Evolutionary conservation across 2,797 vertebrate species (phyloP).

Genomic region (Schizopygopsis malacanthus): DNA sequence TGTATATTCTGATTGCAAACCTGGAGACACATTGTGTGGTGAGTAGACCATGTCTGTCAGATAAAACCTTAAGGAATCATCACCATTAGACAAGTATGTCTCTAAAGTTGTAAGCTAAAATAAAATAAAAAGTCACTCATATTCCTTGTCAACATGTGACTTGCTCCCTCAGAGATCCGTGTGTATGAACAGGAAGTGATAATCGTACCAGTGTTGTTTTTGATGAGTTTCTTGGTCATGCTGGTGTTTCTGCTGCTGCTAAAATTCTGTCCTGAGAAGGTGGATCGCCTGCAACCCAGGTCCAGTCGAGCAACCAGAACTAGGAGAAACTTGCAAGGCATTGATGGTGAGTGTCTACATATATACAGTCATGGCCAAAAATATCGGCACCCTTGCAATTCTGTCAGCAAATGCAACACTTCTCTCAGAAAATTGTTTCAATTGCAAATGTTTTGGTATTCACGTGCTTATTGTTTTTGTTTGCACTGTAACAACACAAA

Average conservation of each 20-base stretch:
- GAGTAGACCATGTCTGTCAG: conserved; percentile 48
- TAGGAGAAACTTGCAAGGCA: conserved; percentile 75
- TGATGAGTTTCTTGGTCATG: conserved; percentile 82
- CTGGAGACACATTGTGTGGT: conserved; percentile 77
- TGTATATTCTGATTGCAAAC: conserved; percentile 61
- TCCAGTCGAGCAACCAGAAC: neutral
- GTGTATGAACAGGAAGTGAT: conserved; percentile 89
- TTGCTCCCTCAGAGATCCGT: conserved; percentile 70
- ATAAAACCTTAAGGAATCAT: neutral
- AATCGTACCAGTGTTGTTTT: conserved; percentile 84
- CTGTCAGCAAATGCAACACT: too few species aligned
- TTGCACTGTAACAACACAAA: too few species aligned
- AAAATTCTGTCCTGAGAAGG: conserved; percentile 78
- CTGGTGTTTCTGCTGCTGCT: conserved; percentile 84
- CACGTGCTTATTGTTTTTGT: too few species aligned
- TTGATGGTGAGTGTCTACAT: conserved; percentile 72
- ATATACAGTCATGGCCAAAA: too few species aligned
- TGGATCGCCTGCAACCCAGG: conserved; percentile 66
- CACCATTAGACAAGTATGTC: neutral
- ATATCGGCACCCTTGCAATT: too few species aligned
- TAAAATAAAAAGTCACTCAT: neutral
- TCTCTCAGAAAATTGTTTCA: too few species aligned
- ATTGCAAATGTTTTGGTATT: too few species aligned
- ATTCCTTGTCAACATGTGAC: conserved; percentile 15
- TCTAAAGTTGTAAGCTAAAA: neutral